These are phyloP conservation scores for Rhinella marina DNA, from an alignment of 2,797 vertebrate species.

Conservation along the genomic window DNA sequence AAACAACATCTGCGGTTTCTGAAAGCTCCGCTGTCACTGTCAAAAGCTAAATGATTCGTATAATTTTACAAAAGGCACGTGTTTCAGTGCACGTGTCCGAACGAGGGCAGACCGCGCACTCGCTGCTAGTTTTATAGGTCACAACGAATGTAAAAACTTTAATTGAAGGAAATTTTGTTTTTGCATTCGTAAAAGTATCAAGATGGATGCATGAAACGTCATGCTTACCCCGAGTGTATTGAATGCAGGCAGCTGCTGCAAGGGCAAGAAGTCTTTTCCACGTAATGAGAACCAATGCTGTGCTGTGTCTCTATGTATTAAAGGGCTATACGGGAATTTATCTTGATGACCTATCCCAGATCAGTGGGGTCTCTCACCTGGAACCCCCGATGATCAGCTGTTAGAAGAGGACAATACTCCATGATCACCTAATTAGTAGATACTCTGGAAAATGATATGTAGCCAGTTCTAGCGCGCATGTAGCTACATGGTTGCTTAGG, in stretches of 20 bases:
- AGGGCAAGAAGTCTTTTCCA: neutral
- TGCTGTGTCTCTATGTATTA: no score
- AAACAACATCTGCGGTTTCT: conserved; percentile 73
- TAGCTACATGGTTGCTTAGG: no score
- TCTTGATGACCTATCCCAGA: no score
- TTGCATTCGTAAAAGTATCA: neutral
- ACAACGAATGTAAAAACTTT: neutral
- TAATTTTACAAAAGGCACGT: conserved; percentile 67
- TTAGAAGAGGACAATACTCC: no score
- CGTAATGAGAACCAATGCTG: neutral
- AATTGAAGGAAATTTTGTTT: neutral
- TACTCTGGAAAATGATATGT: no score
- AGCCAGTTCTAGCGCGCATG: no score
- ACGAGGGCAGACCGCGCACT: neutral
- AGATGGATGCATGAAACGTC: neutral
- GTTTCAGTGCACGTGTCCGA: conserved; percentile 40
- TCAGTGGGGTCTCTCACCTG: no score
- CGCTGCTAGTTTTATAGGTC: conserved; percentile 42
- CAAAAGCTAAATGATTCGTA: conserved; percentile 66
- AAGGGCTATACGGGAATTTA: no score
- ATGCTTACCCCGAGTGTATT: neutral
- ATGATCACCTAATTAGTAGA: no score
- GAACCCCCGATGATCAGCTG: no score
- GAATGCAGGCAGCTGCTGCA: neutral
- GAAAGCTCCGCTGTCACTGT: conserved; percentile 68